phyloP scores from a whole-genome alignment of 1,140 invertebrate species.

The Cotesia typhae region DNA sequence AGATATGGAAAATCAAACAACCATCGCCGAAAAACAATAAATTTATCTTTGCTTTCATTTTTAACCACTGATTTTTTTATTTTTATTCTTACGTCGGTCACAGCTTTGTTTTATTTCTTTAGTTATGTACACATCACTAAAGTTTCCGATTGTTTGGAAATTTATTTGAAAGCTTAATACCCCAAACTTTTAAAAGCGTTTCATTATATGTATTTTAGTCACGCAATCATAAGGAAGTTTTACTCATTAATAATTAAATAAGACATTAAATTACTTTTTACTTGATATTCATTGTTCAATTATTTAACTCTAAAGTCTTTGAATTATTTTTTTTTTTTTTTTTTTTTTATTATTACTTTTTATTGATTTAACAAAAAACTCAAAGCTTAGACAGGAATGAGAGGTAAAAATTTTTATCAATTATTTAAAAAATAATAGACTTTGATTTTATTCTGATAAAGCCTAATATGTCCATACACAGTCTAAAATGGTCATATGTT shows the following conservation, averaged over 20 bases:
- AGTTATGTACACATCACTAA: neutral
- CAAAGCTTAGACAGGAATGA: no score
- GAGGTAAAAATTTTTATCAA: no score
- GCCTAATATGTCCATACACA: no score
- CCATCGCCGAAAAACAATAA: no score
- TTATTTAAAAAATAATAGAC: no score
- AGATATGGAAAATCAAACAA: no score
- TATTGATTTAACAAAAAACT: neutral
- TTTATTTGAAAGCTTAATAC: conserved; percentile 12
- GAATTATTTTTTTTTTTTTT: neutral
- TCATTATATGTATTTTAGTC: conserved; percentile 21
- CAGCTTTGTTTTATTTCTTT: neutral
- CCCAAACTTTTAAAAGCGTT: neutral
- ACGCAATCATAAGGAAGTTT: conserved; percentile 25
- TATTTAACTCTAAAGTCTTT: neutral
- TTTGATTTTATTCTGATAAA: no score
- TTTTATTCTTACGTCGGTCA: neutral
- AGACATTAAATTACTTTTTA: conserved; percentile 28
- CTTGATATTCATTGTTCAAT: conserved; percentile 5
- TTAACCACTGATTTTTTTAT: neutral
- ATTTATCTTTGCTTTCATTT: no score
- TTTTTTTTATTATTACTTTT: neutral
- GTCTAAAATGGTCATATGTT: no score
- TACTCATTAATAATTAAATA: conserved; percentile 12
- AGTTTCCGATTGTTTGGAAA: conserved; percentile 27